These are phyloP conservation scores for Bombyx mandarina DNA, from an alignment of 1,140 invertebrate genomes.

Conservation along the genomic window DNA sequence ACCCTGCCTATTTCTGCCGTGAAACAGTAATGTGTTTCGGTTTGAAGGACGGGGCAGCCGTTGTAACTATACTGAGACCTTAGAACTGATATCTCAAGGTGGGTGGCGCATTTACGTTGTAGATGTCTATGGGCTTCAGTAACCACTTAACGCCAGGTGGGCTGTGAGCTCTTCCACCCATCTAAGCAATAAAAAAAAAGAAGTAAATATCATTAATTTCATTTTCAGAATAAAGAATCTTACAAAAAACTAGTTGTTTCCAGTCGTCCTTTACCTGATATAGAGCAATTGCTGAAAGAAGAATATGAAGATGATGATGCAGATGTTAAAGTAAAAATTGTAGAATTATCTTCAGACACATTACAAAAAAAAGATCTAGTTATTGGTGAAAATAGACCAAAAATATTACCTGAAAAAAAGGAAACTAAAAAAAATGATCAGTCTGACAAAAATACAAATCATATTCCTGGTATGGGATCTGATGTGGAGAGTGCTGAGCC, in stretches of 20 bases:
- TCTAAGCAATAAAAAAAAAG: no score
- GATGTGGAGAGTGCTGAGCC: slow-evolving; percentile 62
- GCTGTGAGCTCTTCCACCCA: no score
- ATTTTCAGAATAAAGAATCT: slow-evolving; percentile 74
- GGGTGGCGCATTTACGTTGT: no score
- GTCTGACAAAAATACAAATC: slow-evolving; percentile 12
- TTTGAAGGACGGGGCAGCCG: no score
- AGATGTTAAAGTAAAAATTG: slow-evolving; percentile 81
- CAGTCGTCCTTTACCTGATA: slow-evolving; percentile 75
- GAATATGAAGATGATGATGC: slow-evolving; percentile 82
- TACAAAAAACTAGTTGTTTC: slow-evolving; percentile 77
- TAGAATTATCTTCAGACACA: slow-evolving; percentile 78
- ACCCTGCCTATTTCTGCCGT: no score
- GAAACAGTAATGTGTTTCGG: no score
- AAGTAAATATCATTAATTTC: slow-evolving; percentile 8
- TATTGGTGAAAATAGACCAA: slow-evolving; percentile 78
- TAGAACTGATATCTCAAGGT: no score
- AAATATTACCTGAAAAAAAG: slow-evolving; percentile 31
- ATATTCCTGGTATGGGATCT: slow-evolving; percentile 57
- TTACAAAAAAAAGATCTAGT: slow-evolving; percentile 76
- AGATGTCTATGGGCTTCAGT: no score
- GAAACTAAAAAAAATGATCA: slow-evolving; percentile 12
- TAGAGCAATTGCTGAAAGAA: slow-evolving; percentile 76
- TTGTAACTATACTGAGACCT: no score
- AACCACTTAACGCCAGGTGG: no score